Conservation (phyloP, 2,797 vertebrate species). For the Bradypodion pumilum region DNA sequence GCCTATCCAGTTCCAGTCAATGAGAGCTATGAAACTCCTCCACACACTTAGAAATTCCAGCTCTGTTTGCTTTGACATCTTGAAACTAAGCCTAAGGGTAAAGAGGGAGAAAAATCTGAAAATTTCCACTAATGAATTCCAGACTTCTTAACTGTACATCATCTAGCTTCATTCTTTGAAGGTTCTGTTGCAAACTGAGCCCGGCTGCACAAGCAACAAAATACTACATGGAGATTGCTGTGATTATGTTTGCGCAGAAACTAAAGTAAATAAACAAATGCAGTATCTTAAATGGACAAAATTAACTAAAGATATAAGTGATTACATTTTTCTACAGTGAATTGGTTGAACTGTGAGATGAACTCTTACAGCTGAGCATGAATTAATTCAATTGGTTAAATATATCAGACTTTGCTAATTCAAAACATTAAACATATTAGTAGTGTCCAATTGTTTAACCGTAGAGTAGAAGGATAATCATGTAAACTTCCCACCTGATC, state of each 20-base stretch:
- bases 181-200: conserved; percentile 58
- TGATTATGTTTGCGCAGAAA: conserved; percentile 50
- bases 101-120: conserved; percentile 33
- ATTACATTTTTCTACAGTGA: background rate
- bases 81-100: conserved; percentile 54
- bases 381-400: background rate
- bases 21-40: conserved; percentile 58
- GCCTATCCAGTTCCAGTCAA: conserved; percentile 35
- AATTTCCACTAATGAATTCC: conserved; percentile 72
- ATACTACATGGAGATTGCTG: conserved; percentile 27
- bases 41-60: conserved; percentile 49
- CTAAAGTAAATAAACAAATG: conserved; percentile 26
- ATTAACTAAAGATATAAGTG: background rate
- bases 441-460: no score
- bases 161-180: conserved; percentile 59
- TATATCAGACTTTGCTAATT: background rate
- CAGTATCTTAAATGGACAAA: background rate
- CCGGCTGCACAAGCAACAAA: conserved; percentile 63
- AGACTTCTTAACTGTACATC: conserved; percentile 59
- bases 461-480: no score
- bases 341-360: background rate
- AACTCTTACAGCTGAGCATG: background rate
- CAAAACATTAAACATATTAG: background rate
- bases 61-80: conserved; percentile 64
- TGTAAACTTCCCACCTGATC: no score